These are phyloP conservation scores for Piliocolobus tephrosceles DNA, from an alignment of 2,113 vertebrate species.

Conservation along the genomic window DNA sequence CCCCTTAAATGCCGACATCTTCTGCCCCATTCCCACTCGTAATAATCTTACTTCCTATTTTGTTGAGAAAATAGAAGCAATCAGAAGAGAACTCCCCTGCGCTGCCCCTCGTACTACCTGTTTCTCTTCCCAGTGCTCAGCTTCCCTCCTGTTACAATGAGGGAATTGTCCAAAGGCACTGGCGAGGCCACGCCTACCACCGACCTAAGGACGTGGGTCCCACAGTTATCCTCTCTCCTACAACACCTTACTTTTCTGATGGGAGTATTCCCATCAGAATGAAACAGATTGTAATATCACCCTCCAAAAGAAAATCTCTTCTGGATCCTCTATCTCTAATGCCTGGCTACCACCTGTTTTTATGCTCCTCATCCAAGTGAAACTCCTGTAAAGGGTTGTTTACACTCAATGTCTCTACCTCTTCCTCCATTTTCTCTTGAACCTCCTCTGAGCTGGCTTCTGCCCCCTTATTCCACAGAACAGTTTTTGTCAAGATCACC, in stretches of 20 bases:
- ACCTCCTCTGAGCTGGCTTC: background rate
- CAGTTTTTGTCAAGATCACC: background rate
- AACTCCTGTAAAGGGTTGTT: background rate
- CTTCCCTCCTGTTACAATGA: background rate
- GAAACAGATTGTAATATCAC: no score
- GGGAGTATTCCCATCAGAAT: no score
- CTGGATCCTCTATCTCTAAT: background rate
- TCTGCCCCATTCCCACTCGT: background rate
- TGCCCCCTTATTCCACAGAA: background rate
- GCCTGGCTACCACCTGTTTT: background rate
- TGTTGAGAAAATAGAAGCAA: background rate
- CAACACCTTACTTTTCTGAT: background rate
- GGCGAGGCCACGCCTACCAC: background rate
- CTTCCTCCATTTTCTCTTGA: background rate
- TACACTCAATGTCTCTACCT: background rate
- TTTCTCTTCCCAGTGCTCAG: accelerated
- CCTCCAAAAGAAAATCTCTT: background rate
- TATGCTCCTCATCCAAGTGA: background rate
- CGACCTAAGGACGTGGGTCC: background rate
- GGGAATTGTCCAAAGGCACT: accelerated
- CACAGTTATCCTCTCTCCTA: no score
- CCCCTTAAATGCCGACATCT: background rate
- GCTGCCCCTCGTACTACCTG: background rate
- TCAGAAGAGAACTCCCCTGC: accelerated
- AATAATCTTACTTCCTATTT: background rate